A percentile compares a stretch with the other conserved stretches of the same genome.
These are phyloP conservation scores for Conomelus anceps DNA, from an alignment of 2,888 invertebrate genomes.

Conservation along the genomic window DNA sequence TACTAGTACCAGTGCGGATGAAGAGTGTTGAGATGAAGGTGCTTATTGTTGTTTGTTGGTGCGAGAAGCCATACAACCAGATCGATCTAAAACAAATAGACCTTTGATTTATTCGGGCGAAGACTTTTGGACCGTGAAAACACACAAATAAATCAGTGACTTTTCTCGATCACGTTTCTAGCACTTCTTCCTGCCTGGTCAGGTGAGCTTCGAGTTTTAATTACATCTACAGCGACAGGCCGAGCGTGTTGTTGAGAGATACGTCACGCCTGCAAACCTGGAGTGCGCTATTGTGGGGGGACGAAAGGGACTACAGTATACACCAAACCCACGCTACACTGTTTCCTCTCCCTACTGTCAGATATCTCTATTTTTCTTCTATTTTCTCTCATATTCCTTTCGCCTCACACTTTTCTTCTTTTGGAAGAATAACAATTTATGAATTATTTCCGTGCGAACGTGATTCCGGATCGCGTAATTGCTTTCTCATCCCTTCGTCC, in stretches of 20 bases:
- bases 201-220: background rate
- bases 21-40: background rate
- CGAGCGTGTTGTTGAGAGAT: background rate
- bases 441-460: constrained; percentile 11
- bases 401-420: background rate
- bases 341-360: background rate
- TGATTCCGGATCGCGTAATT: background rate
- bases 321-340: background rate
- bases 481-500: background rate
- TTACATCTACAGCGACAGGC: constrained; percentile 5
- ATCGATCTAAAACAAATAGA: constrained; percentile 12
- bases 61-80: background rate
- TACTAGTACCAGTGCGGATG: background rate
- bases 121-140: constrained; percentile 6
- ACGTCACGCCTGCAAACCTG: background rate
- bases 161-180: constrained; percentile 11
- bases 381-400: background rate
- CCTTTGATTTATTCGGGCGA: background rate
- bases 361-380: constrained; percentile 1
- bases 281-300: too few relatives aligned
- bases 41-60: background rate
- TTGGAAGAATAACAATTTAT: constrained; percentile 1
- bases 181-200: background rate
- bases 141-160: constrained; percentile 11
- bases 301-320: background rate